phyloP scores from a whole-genome alignment of 2,113 vertebrate genomes.

The Pithys albifrons region DNA sequence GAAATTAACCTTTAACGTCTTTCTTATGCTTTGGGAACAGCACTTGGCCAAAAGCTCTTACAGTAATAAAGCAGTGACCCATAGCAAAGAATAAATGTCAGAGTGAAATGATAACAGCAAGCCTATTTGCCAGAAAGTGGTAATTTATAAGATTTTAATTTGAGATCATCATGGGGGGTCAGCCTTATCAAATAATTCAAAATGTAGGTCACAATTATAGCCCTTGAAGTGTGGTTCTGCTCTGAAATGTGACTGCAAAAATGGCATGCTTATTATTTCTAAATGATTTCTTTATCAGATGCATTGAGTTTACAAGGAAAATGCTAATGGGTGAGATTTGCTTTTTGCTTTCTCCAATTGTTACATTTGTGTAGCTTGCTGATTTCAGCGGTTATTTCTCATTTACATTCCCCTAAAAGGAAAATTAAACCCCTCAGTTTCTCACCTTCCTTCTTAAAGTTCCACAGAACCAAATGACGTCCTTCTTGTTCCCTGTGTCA shows the following conservation, averaged over 20 bases:
- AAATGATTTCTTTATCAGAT: constrained; percentile 56
- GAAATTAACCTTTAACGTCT: constrained; percentile 70
- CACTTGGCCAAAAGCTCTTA: constrained; percentile 69
- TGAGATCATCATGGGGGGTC: constrained; percentile 68
- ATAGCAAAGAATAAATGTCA: constrained; percentile 68
- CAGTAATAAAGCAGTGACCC: constrained; percentile 67
- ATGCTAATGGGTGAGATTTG: constrained; percentile 2
- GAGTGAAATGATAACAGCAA: constrained; percentile 66
- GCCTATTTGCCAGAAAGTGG: constrained; percentile 67
- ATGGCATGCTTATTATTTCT: constrained; percentile 65
- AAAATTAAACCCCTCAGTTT: not conserved
- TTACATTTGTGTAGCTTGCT: not conserved
- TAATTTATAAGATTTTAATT: constrained; percentile 74
- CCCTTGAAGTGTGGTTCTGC: constrained; percentile 29
- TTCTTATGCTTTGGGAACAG: constrained; percentile 60
- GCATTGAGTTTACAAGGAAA: constrained; percentile 34
- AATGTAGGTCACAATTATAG: constrained; percentile 66
- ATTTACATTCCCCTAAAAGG: not conserved
- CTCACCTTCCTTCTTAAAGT: not conserved
- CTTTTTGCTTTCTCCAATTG: constrained; percentile 13
- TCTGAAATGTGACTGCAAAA: constrained; percentile 57
- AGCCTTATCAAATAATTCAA: constrained; percentile 71
- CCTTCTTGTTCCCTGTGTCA: not conserved
- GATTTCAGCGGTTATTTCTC: constrained; percentile 4
- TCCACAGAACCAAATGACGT: not conserved